A percentile compares a stretch with the other conserved stretches of the same genome.
Evolutionary conservation across 2,888 invertebrate species (phyloP).

Genomic region (Conus canariensis): DNA sequence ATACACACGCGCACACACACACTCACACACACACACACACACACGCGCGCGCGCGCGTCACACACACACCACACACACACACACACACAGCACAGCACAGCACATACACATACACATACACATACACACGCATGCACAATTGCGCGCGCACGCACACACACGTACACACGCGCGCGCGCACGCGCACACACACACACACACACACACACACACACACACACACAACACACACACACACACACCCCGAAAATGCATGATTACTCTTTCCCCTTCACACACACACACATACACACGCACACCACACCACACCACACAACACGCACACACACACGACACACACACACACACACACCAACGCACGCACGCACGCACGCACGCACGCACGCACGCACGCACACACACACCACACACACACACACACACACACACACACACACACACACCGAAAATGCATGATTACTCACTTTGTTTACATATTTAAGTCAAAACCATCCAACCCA

Average conservation of each 20-base stretch:
- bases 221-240: neutral
- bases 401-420: neutral
- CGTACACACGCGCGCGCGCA: too few relatives aligned
- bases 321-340: neutral
- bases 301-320: neutral
- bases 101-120: too few relatives aligned
- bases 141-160: too few relatives aligned
- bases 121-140: neutral
- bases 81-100: neutral
- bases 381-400: neutral
- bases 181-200: too few relatives aligned
- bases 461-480: too few relatives aligned
- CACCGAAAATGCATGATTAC: too few relatives aligned
- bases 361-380: neutral
- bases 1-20: too few relatives aligned
- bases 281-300: neutral
- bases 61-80: neutral
- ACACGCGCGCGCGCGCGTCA: too few relatives aligned
- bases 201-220: neutral
- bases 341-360: neutral
- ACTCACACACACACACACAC: too few relatives aligned
- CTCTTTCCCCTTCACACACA: neutral
- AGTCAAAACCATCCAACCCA: too few relatives aligned
- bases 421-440: slow-evolving; percentile 4
- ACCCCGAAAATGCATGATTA: neutral